Percentiles rank a stretch among this genome's conserved stretches.
Conservation (phyloP, 2,113 vertebrate species). For the Nesogale talazaci region DNA sequence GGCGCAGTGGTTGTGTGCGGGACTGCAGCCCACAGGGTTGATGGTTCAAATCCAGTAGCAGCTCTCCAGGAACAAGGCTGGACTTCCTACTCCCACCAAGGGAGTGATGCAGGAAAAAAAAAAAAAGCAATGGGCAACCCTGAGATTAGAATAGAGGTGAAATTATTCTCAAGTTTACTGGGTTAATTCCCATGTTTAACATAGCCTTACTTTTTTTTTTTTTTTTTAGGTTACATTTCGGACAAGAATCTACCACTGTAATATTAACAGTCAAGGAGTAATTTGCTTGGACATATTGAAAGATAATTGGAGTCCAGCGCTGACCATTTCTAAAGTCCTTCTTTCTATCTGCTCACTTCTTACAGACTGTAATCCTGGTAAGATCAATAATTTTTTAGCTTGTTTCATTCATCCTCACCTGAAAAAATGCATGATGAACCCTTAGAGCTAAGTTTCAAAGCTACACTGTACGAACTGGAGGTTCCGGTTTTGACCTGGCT, state of each 20-base stretch:
- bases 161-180: slow-evolving; percentile 3
- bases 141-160: neutral
- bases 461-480: neutral
- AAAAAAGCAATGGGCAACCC: neutral
- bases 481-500: neutral
- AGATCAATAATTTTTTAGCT: slow-evolving; percentile 71
- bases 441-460: neutral
- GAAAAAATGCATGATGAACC: slow-evolving; percentile 20
- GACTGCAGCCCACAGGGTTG: no score
- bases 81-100: no score
- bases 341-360: slow-evolving; percentile 98
- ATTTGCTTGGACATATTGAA: slow-evolving; percentile 96
- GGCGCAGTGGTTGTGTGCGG: no score
- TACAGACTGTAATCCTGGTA: slow-evolving; percentile 98
- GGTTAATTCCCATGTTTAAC: neutral
- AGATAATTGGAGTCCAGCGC: slow-evolving; percentile 96
- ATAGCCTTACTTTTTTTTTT: slow-evolving; percentile 57
- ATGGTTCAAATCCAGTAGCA: no score
- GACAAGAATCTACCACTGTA: slow-evolving; percentile 95
- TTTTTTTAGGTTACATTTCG: slow-evolving; percentile 92
- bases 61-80: no score
- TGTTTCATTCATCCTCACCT: neutral
- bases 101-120: no score
- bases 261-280: slow-evolving; percentile 96
- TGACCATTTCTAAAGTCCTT: slow-evolving; percentile 97